These are phyloP conservation scores for Lasioglossum villosulum DNA, from an alignment of 2,888 invertebrate genomes.

Conservation along the genomic window DNA sequence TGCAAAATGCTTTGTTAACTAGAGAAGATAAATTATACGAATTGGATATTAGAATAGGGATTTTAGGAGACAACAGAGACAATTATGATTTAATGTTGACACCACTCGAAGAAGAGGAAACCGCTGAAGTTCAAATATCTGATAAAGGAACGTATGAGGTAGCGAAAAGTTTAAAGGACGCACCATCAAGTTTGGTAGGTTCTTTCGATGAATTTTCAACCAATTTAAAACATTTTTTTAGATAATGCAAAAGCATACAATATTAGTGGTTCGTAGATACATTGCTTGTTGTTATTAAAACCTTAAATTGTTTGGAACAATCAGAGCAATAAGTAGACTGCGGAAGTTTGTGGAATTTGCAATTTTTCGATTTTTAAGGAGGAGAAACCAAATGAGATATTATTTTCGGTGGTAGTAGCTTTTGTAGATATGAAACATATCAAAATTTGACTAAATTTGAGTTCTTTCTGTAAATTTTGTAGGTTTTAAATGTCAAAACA, in stretches of 20 bases:
- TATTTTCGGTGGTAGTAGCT: too few relatives aligned
- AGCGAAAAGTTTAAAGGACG: conserved; percentile 18
- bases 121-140: conserved; percentile 22
- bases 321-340: neutral
- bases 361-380: too few relatives aligned
- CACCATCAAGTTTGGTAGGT: conserved; percentile 28
- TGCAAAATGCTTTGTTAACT: conserved; percentile 86
- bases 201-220: neutral
- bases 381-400: too few relatives aligned
- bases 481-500: too few relatives aligned
- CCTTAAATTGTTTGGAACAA: neutral
- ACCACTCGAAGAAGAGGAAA: conserved; percentile 84
- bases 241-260: neutral
- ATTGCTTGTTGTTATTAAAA: neutral
- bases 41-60: conserved; percentile 86
- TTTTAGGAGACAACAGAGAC: conserved; percentile 86
- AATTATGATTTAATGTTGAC: conserved; percentile 87
- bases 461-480: too few relatives aligned
- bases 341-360: too few relatives aligned
- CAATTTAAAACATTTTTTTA: neutral
- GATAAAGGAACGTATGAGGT: conserved; percentile 42
- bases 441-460: too few relatives aligned
- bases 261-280: neutral
- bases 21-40: conserved; percentile 86
- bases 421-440: too few relatives aligned